Evolutionary conservation across 2,797 vertebrate genomes (phyloP).

Genomic region (Lepus oiostolus): DNA sequence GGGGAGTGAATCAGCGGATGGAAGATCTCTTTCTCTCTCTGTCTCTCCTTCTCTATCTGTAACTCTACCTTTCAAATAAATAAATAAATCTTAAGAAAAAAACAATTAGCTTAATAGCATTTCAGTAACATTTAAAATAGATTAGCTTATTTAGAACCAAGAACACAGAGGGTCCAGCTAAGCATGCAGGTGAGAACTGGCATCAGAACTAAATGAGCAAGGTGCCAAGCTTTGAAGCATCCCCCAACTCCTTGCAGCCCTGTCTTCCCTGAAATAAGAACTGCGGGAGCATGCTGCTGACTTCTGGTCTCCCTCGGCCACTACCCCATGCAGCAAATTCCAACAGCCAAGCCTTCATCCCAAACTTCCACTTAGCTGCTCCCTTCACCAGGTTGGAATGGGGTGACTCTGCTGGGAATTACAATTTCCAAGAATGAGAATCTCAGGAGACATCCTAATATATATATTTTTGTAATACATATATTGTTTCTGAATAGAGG

Average conservation of each 20-base stretch:
- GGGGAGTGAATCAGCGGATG: too few species aligned
- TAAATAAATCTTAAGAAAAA: too few species aligned
- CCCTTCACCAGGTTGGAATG: neutral
- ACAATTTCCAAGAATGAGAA: constrained; percentile 36
- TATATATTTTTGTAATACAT: neutral
- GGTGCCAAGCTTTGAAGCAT: neutral
- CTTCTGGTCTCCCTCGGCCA: neutral
- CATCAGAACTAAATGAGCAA: constrained; percentile 43
- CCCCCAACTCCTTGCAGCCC: neutral
- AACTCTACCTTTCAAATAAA: too few species aligned
- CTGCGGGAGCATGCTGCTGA: fast-evolving
- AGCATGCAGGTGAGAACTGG: neutral
- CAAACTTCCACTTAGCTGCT: neutral
- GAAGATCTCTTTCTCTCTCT: too few species aligned
- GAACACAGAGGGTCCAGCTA: constrained; percentile 17
- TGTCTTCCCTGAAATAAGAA: neutral
- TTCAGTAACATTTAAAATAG: constrained; percentile 49
- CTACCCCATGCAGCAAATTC: neutral
- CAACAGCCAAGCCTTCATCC: neutral
- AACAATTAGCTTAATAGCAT: neutral
- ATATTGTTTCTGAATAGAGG: constrained; percentile 44
- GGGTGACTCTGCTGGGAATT: neutral
- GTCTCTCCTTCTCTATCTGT: too few species aligned
- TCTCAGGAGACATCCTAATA: neutral
- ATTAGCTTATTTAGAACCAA: constrained; percentile 60